phyloP scores from a whole-genome alignment of 2,113 vertebrate genomes.

The Pelecanoides urinatrix region DNA sequence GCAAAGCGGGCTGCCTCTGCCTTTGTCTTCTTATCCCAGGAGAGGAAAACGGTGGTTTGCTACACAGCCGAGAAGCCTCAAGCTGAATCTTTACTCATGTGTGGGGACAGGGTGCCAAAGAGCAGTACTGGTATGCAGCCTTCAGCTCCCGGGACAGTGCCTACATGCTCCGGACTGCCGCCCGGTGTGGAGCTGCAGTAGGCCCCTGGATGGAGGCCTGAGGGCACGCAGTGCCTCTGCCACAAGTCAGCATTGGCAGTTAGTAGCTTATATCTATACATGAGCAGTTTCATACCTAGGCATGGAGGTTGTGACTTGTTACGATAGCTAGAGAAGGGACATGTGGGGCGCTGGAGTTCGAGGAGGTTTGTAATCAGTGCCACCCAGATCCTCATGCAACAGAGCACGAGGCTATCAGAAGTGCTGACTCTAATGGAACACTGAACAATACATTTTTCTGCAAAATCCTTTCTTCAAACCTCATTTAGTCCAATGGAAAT shows the following conservation, averaged over 20 bases:
- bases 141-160: fast-evolving
- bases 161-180: fast-evolving
- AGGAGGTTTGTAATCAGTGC: not conserved
- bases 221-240: not conserved
- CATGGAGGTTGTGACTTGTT: not conserved
- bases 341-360: not conserved
- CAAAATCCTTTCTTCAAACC: not conserved
- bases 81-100: not conserved
- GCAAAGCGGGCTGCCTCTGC: not conserved
- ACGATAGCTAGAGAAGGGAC: not conserved
- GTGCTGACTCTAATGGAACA: not conserved
- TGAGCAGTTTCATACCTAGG: not conserved
- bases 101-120: not conserved
- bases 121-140: not conserved
- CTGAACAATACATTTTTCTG: not conserved
- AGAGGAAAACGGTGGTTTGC: not conserved
- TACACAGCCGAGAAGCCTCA: not conserved
- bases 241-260: not conserved
- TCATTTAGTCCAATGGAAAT: not conserved
- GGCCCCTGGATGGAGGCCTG: not conserved
- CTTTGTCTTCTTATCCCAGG: not conserved
- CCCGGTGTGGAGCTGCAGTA: not conserved
- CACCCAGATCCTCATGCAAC: not conserved
- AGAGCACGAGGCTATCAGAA: not conserved
- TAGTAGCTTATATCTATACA: not conserved